Conservation (phyloP, 2,797 vertebrate genomes). For the Coranthus polyacanthus region DNA sequence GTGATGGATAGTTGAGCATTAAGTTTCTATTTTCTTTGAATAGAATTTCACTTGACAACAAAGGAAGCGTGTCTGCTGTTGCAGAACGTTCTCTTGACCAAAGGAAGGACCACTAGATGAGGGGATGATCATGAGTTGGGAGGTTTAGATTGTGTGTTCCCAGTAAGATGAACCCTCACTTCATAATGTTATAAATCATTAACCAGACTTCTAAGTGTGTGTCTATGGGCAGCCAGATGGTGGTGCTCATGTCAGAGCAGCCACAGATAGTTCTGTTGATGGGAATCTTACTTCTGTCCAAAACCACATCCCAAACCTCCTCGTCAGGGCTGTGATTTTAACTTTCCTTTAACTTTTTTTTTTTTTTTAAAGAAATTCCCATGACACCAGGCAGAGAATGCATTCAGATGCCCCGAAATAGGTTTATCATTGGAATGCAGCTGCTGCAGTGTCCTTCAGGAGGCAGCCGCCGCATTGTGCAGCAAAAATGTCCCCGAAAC, state of each 20-base stretch:
- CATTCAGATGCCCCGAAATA: conserved; percentile 26
- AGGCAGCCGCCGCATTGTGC: not conserved
- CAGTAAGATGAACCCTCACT: conserved; percentile 55
- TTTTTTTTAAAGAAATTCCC: conserved; percentile 33
- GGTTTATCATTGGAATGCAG: conserved; percentile 41
- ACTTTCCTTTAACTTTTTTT: conserved; percentile 11
- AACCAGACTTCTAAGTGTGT: conserved; percentile 75
- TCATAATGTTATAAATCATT: conserved; percentile 83
- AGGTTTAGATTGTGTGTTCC: conserved; percentile 43
- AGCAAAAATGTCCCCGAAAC: conserved; percentile 34
- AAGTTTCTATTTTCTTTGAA: conserved; percentile 7
- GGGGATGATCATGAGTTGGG: conserved; percentile 49
- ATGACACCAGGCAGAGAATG: conserved; percentile 22
- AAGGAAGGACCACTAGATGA: conserved; percentile 27
- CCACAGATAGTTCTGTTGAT: conserved; percentile 71
- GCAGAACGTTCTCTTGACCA: conserved; percentile 39
- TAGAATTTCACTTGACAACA: conserved; percentile 10
- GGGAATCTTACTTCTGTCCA: conserved; percentile 48
- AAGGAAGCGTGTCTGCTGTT: conserved; percentile 12
- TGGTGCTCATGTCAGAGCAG: conserved; percentile 73
- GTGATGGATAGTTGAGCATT: not conserved
- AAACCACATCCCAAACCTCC: not conserved
- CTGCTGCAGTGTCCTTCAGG: conserved; percentile 19
- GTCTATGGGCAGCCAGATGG: conserved; percentile 77
- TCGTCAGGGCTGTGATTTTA: not conserved